phyloP scores from a whole-genome alignment of 2,797 vertebrate species.

The Aeoliscus strigatus region DNA sequence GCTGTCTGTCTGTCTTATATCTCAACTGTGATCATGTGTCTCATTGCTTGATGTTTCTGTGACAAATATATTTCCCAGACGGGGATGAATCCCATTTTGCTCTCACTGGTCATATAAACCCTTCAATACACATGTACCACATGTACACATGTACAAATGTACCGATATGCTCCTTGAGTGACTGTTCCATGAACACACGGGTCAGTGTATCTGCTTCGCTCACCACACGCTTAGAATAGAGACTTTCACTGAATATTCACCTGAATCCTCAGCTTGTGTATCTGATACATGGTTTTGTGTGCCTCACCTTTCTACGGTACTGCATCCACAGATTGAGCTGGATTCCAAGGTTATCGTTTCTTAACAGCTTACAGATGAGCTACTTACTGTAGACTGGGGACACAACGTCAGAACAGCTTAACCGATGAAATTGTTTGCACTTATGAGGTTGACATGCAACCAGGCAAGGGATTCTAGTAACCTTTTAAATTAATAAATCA shows the following conservation, averaged over 20 bases:
- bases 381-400: constrained; percentile 35
- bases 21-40: neutral
- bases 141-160: too few relatives aligned
- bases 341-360: constrained; percentile 63
- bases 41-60: constrained; percentile 6
- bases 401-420: constrained; percentile 36
- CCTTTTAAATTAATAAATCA: constrained; percentile 26
- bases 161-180: constrained; percentile 20
- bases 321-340: constrained; percentile 32
- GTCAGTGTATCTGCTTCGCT: constrained; percentile 18
- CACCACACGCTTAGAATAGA: constrained; percentile 24
- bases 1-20: constrained; percentile 4
- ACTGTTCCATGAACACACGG: constrained; percentile 29
- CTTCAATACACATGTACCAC: constrained; percentile 23
- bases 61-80: constrained; percentile 10
- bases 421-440: constrained; percentile 18
- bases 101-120: constrained; percentile 28
- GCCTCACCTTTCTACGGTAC: constrained; percentile 34
- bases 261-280: constrained; percentile 36
- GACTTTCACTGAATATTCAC: constrained; percentile 55
- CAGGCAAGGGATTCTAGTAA: constrained; percentile 12
- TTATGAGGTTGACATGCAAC: constrained; percentile 35
- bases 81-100: constrained; percentile 20
- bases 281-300: constrained; percentile 49
- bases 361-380: constrained; percentile 51